Evolutionary conservation across 2,888 invertebrate species (phyloP), one percentile per base, ranked within the genome.

Genomic region (Chrysina gloriosa): DNA sequence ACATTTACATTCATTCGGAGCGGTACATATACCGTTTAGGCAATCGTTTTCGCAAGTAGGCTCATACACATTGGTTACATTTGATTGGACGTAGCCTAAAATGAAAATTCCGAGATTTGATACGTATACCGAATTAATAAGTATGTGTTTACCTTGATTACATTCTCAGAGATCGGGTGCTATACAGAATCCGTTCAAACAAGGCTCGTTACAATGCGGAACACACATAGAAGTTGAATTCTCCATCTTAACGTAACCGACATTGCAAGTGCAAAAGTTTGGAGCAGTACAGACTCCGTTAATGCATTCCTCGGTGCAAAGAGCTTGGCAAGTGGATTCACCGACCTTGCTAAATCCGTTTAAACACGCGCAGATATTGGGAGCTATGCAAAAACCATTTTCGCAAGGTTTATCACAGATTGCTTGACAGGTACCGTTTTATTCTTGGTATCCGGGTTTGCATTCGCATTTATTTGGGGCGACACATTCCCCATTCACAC

Each of bases 21-120:
- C 84, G 0, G 83, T 75, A 71, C 88, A 88, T 0, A 71, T 73
- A 1, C 86, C 86, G 74, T 89, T 86, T 1, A 64, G 5, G 42
- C 77, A 77, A 16, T 65, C 23, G 23, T 67, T 48, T 7, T 39
- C 58, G 54, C 77, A 77, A 23, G 54, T 42, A n/a, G 73, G 72
- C n/a, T 58, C 27, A 50, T 9, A 11, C 11, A 1, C 2, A 50
- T 25, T 14, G 3, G 6, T 27, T 1, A 50, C 9, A 25, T 50
- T 50, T n/a, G 23, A 25, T n/a, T 19, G 23, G 9, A 4, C 9
- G 21, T 45, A 81, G 3, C 79, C 80, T 0, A 63, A 7, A 23
- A 76, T n/a, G 36, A 69, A 81, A 82, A 3, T 76, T 75, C 71
- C 84, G 84, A n/a, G n/a, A n/a, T n/a, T n/a, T n/a, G n/a, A n/a